phyloP scores from a whole-genome alignment of 2,113 vertebrate genomes.

The Esox niger region DNA sequence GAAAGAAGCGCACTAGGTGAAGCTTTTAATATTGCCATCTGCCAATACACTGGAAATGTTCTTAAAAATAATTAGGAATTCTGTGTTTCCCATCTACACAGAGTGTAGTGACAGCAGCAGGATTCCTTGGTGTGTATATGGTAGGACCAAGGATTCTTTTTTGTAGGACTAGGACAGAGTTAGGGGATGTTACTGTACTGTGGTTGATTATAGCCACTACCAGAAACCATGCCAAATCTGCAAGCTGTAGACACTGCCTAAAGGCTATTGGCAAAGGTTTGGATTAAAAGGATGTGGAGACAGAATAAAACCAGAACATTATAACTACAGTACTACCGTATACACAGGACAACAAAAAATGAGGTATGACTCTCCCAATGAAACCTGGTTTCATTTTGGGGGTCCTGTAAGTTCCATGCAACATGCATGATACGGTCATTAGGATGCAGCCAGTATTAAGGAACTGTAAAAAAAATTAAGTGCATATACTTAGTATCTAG shows the following conservation, averaged over 20 bases:
- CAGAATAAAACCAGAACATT: slow-evolving; percentile 20
- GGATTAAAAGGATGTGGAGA: slow-evolving; percentile 3
- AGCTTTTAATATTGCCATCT: slow-evolving; percentile 14
- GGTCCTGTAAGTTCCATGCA: slow-evolving; percentile 43
- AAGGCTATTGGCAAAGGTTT: too few species aligned
- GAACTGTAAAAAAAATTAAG: slow-evolving; percentile 7
- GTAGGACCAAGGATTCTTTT: too few species aligned
- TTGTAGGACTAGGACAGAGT: too few species aligned
- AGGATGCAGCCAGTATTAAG: slow-evolving; percentile 2
- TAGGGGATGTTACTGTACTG: too few species aligned
- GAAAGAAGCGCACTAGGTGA: too few species aligned
- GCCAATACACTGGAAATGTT: slow-evolving; percentile 9
- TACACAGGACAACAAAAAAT: slow-evolving; percentile 20
- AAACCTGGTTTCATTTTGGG: slow-evolving; percentile 23
- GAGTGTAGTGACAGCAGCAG: slow-evolving; percentile 8
- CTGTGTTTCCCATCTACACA: neutral
- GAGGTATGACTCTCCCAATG: slow-evolving; percentile 30
- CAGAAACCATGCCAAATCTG: too few species aligned
- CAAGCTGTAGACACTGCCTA: too few species aligned
- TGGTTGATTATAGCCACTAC: too few species aligned
- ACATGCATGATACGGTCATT: slow-evolving; percentile 47
- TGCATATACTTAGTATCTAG: slow-evolving; percentile 2
- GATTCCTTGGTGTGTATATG: neutral
- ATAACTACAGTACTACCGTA: slow-evolving; percentile 23
- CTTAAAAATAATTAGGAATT: slow-evolving; percentile 10